Evolutionary conservation across 23 tunicate genomes (phyloP).

Genomic region (Ciona savignyi): DNA sequence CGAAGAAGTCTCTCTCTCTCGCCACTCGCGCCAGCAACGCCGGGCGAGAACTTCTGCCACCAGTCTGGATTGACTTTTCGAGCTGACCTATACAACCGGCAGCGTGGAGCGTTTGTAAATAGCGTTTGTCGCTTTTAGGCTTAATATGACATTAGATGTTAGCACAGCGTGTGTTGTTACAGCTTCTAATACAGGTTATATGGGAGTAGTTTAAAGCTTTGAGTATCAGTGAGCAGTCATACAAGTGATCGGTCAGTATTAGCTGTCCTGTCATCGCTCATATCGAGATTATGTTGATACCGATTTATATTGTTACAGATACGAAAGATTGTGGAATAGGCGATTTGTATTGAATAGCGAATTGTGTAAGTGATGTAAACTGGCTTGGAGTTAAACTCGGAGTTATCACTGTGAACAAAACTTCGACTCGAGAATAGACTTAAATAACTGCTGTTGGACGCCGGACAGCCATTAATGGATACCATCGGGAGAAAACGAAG

Average conservation of each 20-base stretch:
- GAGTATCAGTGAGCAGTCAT: background rate
- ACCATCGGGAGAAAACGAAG: background rate
- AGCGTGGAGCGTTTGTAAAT: background rate
- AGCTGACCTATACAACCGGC: background rate
- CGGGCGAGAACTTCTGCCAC: background rate
- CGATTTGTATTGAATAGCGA: background rate
- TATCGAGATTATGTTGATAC: background rate
- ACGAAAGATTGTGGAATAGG: background rate
- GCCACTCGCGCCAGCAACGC: background rate
- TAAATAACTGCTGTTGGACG: background rate
- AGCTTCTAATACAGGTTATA: background rate
- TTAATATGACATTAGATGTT: background rate
- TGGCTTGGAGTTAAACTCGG: background rate
- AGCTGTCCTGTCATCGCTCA: background rate
- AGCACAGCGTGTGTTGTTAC: constrained; percentile 1
- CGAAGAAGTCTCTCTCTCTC: background rate
- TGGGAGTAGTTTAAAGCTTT: background rate
- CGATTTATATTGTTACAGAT: background rate
- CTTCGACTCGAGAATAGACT: background rate
- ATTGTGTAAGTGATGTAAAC: background rate
- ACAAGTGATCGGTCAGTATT: background rate
- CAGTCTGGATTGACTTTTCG: background rate
- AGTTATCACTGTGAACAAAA: background rate
- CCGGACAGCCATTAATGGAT: constrained; percentile 1
- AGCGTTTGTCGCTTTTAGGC: background rate